Conservation (phyloP, 2,113 vertebrate species). For the Bungarus multicinctus region DNA sequence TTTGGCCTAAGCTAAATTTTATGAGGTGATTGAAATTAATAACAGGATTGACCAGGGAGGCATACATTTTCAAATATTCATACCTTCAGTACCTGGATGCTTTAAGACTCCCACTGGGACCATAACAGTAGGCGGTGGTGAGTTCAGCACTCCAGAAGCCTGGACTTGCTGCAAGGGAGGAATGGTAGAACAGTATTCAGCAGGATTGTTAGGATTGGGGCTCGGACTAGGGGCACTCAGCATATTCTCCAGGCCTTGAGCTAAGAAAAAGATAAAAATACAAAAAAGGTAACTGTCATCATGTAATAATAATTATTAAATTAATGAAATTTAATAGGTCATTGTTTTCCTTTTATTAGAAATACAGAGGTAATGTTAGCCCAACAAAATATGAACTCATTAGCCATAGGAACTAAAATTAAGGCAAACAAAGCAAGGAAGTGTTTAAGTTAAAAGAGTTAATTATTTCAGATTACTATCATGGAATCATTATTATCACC, state of each 20-base stretch:
- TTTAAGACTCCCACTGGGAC: slow-evolving; percentile 97
- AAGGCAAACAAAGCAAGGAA: background rate
- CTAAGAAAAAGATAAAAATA: slow-evolving; percentile 75
- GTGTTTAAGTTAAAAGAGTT: no score
- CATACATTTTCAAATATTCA: background rate
- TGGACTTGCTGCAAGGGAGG: slow-evolving; percentile 97
- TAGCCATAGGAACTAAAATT: background rate
- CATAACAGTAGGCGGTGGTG: slow-evolving; percentile 97
- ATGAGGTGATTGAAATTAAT: background rate
- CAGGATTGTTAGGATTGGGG: slow-evolving; percentile 97
- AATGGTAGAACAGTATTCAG: slow-evolving; percentile 99
- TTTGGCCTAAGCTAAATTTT: background rate
- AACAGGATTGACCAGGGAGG: background rate
- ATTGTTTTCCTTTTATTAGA: slow-evolving; percentile 1
- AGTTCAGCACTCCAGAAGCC: slow-evolving; percentile 93
- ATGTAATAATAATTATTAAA: slow-evolving; percentile 22
- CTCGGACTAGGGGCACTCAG: slow-evolving; percentile 85
- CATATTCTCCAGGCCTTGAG: slow-evolving; percentile 87
- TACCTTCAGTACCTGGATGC: slow-evolving; percentile 90
- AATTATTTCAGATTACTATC: background rate
- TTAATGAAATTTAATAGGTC: background rate
- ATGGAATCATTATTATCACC: background rate
- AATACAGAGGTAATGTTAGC: background rate
- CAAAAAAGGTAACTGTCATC: slow-evolving; percentile 63
- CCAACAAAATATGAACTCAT: background rate